A percentile compares a stretch with the other conserved stretches of the same genome.
These are phyloP conservation scores for Drosophila malerkotliana DNA, from an alignment of 1,140 invertebrate species.

Conservation along the genomic window DNA sequence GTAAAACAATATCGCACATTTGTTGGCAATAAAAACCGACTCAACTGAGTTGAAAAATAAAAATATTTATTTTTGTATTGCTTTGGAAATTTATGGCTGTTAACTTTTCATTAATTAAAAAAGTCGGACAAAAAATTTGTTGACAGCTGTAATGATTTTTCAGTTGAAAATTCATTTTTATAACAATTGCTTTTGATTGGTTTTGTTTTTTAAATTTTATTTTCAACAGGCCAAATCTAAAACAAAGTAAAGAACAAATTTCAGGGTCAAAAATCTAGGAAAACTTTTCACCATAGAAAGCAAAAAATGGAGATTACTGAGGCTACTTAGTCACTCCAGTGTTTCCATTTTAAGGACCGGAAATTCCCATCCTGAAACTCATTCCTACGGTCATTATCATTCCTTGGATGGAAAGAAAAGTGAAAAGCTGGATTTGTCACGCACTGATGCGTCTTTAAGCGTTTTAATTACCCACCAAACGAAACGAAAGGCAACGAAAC, in stretches of 20 bases:
- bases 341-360: conserved; percentile 27
- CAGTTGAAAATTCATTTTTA: conserved; percentile 7
- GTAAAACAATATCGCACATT: not conserved
- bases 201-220: not conserved
- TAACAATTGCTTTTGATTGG: not conserved
- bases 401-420: conserved; percentile 51
- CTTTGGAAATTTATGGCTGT: conserved; percentile 30
- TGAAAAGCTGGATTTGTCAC: conserved; percentile 83
- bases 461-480: conserved; percentile 80
- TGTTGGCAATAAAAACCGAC: conserved; percentile 7
- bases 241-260: conserved; percentile 7
- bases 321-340: conserved; percentile 54
- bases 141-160: conserved; percentile 31
- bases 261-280: conserved; percentile 13
- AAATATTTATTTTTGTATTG: conserved; percentile 17
- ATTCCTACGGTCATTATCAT: not conserved
- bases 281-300: conserved; percentile 27
- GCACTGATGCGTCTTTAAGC: conserved; percentile 82
- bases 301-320: conserved; percentile 59
- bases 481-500: conserved; percentile 51
- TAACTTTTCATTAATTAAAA: conserved; percentile 45
- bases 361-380: conserved; percentile 4
- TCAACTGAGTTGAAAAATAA: conserved; percentile 6
- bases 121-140: conserved; percentile 21
- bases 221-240: conserved; percentile 17